phyloP scores from a whole-genome alignment of 2,113 vertebrate genomes.

The Podarcis muralis region DNA sequence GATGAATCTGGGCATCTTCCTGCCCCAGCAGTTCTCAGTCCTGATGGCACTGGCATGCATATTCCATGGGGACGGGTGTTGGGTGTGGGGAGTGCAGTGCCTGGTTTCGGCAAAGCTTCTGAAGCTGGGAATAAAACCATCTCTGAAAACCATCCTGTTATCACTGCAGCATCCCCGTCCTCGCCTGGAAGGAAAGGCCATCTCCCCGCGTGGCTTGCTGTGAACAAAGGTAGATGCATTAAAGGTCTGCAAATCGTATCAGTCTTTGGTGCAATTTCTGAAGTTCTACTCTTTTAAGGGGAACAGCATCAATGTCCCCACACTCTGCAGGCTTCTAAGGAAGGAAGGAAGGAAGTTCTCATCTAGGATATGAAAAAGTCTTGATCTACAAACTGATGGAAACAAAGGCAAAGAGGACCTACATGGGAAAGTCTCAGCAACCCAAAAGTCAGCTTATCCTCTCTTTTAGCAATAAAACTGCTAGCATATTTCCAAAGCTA shows the following conservation, averaged over 20 bases:
- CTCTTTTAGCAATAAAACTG: not conserved
- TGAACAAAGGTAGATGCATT: not conserved
- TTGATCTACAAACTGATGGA: not conserved
- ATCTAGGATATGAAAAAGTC: not conserved
- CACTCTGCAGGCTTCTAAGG: no score
- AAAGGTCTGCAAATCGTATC: not conserved
- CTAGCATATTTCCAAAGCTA: no score
- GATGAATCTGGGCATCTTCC: constrained; percentile 29
- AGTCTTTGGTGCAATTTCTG: no score
- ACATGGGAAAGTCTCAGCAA: not conserved
- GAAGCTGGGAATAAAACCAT: not conserved
- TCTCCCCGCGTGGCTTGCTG: constrained; percentile 91
- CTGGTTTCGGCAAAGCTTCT: constrained; percentile 9
- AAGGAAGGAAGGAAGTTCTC: not conserved
- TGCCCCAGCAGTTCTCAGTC: not conserved
- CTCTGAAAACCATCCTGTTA: constrained; percentile 41
- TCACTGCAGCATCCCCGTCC: constrained; percentile 75
- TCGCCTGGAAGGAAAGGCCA: constrained; percentile 88
- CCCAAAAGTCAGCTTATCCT: no score
- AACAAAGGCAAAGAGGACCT: not conserved
- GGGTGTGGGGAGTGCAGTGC: not conserved
- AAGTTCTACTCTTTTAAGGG: not conserved
- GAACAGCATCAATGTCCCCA: not conserved
- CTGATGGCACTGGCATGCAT: accelerated
- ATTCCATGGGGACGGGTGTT: no score